Base-by-base conservation (phyloP, 2,797 vertebrate species). In the Fistularia tabacaria region DNA sequence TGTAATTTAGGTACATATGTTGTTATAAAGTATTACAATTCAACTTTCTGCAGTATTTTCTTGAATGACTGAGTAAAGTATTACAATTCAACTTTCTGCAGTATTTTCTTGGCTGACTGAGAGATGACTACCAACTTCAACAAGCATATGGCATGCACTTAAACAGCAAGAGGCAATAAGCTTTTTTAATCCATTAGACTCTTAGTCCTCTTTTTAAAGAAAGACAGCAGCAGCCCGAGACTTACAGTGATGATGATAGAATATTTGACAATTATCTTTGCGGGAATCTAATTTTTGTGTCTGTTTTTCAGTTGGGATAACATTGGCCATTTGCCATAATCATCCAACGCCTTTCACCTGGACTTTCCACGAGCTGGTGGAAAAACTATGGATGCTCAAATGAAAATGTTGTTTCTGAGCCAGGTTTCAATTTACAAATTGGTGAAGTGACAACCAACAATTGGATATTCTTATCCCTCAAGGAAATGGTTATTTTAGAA, bases 151-250 rank as follows among this genome's bases (percentile, higher is more conserved):
- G 74, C 68, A 61, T 53, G 74, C 62, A 59, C 57, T 70, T 59
- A 52, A 71, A 68, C 49, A 47, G 71, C 65, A 64, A 66, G 70
- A 79, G 86, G 86, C 86, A 66, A 86, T 84, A 88, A 90, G 81
- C 86, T 73, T 57, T 45, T 77, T 52, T 91, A 89, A 91, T 89
- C 87, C 88, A 76, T 82, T 86, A 65, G 57, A 62, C 50, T 47
- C 56, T 57, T 69, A 72, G 68, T 80, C 74, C 54, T 79, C 63
- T 77, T 67, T 59, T 46, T 68, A 65, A 66, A 14, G 55, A 14
- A 47, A 62, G 65, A 66, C 59, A 69, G 70, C 48, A 66, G 25
- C 51, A 3, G 47, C 53, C 10, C 0, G 37, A 52, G 69, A 62
- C 52, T 64, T 36, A 52, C 47, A 74, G 42, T 49, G 54, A 76